Evolutionary conservation across 2,888 invertebrate genomes (phyloP), one percentile per base, ranked within the genome.

Genomic region (Eupithecia abbreviata): DNA sequence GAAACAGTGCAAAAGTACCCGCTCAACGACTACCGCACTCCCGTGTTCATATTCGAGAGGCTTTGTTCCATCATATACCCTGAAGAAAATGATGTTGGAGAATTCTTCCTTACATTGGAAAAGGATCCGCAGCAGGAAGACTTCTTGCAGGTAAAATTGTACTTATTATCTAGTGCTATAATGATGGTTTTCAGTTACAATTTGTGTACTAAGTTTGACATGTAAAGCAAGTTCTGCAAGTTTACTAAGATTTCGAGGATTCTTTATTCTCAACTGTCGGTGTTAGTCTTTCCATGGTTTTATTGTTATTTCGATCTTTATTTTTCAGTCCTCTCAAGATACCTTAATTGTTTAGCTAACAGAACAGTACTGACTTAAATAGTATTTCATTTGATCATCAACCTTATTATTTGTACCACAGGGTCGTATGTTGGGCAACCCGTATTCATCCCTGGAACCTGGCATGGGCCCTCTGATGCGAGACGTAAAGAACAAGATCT

Each of bases 111-210:
- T 79, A 98, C 98, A 0, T 95, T 99, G 6, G 99, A 99, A 89
- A 99, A 99, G 89, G 99, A 99, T 95, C 98, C 99, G 0, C 99
- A 99, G 85, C 99, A 99, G 87, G 99, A 99, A 92, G 99, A 99
- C 95, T 99, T 99, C 93, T 96, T 99, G 84, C 98, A 98, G 95
- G 97, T 96, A 7, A 68, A 47, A 13, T 62, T 69, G 62, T 4
- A 58, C 30, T 75, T 9, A 70, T 49, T 70, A 3, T 12, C 4
- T 30, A 65, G 4, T 13, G 41, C 9, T 41, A 41, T 65, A 13
- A 65, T 41, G 3, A 41, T 30, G 13, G 9, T 41, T 41, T 65
- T 65, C 41, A 9, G 55, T n/a, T 55, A n/a, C 9, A 4, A 13
- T 55, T 55, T 55, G 15, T n/a, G n/a, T 18, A 47, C 49, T 9